Conservation (phyloP, 1,140 invertebrate genomes). For the Drosophila lacertosa region DNA sequence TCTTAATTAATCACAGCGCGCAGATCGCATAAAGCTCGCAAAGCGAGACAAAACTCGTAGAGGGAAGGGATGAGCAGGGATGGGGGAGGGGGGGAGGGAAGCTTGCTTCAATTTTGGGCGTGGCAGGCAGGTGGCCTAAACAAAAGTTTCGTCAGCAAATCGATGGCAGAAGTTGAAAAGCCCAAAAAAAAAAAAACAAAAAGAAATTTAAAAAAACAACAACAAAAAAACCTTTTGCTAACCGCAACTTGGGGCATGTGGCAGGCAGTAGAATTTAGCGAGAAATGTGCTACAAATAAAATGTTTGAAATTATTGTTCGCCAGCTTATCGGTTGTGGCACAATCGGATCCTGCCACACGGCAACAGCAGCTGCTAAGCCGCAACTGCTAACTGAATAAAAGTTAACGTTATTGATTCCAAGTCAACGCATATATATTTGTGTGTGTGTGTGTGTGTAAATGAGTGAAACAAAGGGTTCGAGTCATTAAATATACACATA, state of each 20-base stretch:
- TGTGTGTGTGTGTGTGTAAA: constrained; percentile 1
- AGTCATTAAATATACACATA: not conserved
- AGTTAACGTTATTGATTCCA: constrained; percentile 48
- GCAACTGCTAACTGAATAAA: constrained; percentile 44
- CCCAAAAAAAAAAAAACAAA: constrained; percentile 30
- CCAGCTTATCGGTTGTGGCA: constrained; percentile 39
- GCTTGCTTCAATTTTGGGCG: constrained; percentile 19
- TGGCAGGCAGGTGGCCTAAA: constrained; percentile 67
- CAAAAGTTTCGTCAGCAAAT: constrained; percentile 68
- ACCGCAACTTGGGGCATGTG: too few relatives aligned
- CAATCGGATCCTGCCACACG: constrained; percentile 30
- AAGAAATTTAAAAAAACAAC: too few relatives aligned
- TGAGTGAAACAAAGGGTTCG: not conserved
- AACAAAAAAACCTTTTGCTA: not conserved
- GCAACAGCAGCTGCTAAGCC: constrained; percentile 18
- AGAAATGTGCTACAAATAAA: constrained; percentile 32
- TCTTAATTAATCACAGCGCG: constrained; percentile 81
- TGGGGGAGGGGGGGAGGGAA: not conserved
- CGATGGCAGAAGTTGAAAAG: constrained; percentile 52
- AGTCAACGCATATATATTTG: not conserved
- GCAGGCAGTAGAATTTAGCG: constrained; percentile 20
- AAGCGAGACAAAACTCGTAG: constrained; percentile 31
- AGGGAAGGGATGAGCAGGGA: not conserved
- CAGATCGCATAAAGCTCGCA: constrained; percentile 70
- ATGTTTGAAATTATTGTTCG: constrained; percentile 53